Evolutionary conservation across 2,888 invertebrate species (phyloP), one percentile per base, ranked within the genome.

Genomic region (Lissocephala sabroskyi): DNA sequence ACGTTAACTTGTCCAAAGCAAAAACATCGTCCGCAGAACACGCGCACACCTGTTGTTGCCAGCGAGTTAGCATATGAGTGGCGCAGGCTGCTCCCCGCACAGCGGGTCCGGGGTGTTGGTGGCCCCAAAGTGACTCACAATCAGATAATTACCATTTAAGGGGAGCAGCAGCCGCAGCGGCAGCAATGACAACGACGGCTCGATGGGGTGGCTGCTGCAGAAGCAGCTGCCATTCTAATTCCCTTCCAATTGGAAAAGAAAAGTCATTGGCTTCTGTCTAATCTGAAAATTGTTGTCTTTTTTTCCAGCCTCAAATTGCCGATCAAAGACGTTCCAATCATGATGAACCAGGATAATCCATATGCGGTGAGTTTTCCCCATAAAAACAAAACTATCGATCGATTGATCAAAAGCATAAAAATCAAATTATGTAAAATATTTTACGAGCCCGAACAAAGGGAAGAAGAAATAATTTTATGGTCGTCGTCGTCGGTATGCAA

Each of bases 301-400:
- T 18, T 33, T 42, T 47, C 17, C 56, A 77, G 75, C 52, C 36
- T 46, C 28, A 36, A 50, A 3, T 11, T 33, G 33, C 7, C 13
- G 50, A 47, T 49, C 1, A 10, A 43, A 40, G 41, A 54, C 45
- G 48, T 59, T 18, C n/a, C 52, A 59, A 81, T n/a, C n/a, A n/a
- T 81, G 80, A 81, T 81, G 81, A 81, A 81, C 59, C 81, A 81
- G 73, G 81, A 81, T 54, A 81, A 81, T 77, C 81, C 81, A 49
- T 81, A 81, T 77, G 82, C 81, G 81, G 81, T 81, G 70, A 80
- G 81, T 67, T 37, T 40, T 36, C 23, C 23, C n/a, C 23, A 23
- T 5, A 23, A 23, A 5, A 3, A 23, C 23, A 23, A 23, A 3
- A 23, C 4, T 50, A 62, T 50, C 50, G 59, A 56, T 18, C n/a